Percentiles rank a stretch among this genome's conserved stretches.
phyloP scores from a whole-genome alignment of 2,797 vertebrate genomes.

The Amphiprion clarkii region DNA sequence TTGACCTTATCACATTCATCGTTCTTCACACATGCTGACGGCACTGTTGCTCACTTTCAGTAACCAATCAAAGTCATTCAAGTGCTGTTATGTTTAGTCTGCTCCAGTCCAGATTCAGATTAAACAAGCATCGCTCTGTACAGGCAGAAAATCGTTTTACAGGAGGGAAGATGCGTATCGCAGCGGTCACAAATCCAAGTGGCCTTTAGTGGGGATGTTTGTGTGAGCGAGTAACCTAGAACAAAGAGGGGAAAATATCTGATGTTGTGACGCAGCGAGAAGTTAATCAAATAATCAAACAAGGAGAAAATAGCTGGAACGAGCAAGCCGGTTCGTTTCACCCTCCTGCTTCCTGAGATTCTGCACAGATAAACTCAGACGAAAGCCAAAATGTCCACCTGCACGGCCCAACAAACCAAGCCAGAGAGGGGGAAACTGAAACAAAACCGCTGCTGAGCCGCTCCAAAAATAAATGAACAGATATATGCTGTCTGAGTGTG shows the following conservation, averaged over 20 bases:
- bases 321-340: conserved; percentile 35
- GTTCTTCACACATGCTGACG: conserved; percentile 18
- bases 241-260: conserved; percentile 14
- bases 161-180: conserved; percentile 32
- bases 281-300: conserved; percentile 58
- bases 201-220: conserved; percentile 13
- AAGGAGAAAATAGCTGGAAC: conserved; percentile 42
- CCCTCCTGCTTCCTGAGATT: conserved; percentile 43
- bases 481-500: too few relatives aligned
- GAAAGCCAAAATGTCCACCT: conserved; percentile 51
- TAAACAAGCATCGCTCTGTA: conserved; percentile 38
- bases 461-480: too few relatives aligned
- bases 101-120: conserved; percentile 43
- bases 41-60: conserved; percentile 39
- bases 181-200: background rate
- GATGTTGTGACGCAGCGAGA: conserved; percentile 32
- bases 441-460: background rate
- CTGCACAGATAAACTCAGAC: conserved; percentile 36
- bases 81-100: conserved; percentile 58
- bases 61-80: conserved; percentile 31
- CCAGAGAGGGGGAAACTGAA: accelerated
- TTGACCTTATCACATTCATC: conserved; percentile 43
- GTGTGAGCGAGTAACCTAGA: conserved; percentile 22
- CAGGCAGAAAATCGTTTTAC: conserved; percentile 44
- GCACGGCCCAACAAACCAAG: background rate